These are phyloP conservation scores for Cyphomyrus plagiostoma DNA, from an alignment of 2,113 vertebrate genomes.

Conservation along the genomic window DNA sequence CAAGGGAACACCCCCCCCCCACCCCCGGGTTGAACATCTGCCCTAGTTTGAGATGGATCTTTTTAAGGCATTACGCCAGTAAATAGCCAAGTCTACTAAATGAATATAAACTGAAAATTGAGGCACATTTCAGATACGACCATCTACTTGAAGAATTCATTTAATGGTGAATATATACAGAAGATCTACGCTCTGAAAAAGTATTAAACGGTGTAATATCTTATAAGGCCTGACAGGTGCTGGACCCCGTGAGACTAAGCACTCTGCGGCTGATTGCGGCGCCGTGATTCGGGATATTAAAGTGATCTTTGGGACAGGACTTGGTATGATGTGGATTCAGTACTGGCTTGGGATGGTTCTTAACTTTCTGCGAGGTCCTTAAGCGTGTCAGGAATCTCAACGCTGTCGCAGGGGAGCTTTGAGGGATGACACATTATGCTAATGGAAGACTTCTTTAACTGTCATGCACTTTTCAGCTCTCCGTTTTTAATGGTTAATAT, in stretches of 20 bases:
- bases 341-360: not conserved
- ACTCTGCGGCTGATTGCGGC: not conserved
- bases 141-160: not conserved
- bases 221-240: not conserved
- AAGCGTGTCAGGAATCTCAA: not conserved
- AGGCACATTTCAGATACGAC: not conserved
- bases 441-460: not conserved
- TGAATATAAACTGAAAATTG: not conserved
- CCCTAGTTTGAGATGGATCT: not conserved
- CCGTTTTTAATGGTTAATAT: not conserved
- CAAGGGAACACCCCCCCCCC: not conserved
- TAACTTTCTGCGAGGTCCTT: not conserved
- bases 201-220: not conserved
- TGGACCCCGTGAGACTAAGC: not conserved
- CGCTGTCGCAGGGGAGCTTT: not conserved
- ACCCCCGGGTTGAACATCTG: not conserved
- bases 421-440: not conserved
- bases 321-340: not conserved
- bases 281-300: not conserved
- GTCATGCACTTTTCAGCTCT: not conserved
- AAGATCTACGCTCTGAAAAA: not conserved
- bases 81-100: not conserved
- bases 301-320: not conserved
- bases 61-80: not conserved
- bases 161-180: not conserved